Evolutionary conservation across 1,140 invertebrate genomes (phyloP).

Genomic region (Micrasema minimum): DNA sequence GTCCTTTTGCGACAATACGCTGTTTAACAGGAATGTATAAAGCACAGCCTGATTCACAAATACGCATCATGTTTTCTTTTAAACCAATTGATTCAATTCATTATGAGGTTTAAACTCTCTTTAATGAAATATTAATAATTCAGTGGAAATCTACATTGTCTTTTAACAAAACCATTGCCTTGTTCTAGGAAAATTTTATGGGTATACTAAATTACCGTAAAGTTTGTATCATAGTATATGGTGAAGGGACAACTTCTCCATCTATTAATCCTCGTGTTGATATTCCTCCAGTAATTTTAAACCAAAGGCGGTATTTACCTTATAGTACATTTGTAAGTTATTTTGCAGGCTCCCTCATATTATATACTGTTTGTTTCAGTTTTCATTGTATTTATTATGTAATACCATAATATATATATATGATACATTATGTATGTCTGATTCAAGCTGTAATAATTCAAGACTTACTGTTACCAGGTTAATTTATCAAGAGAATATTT

Average conservation of each 20-base stretch:
- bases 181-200: constrained; percentile 26
- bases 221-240: constrained; percentile 13
- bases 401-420: too few relatives aligned
- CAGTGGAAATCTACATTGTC: background rate
- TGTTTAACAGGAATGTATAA: constrained; percentile 61
- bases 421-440: too few relatives aligned
- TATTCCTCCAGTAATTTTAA: constrained; percentile 18
- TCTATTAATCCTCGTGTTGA: constrained; percentile 18
- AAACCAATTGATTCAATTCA: constrained; percentile 63
- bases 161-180: background rate
- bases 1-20: constrained; percentile 56
- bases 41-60: constrained; percentile 59
- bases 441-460: too few relatives aligned
- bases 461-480: constrained; percentile 27
- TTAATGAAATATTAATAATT: background rate
- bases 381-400: too few relatives aligned
- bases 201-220: constrained; percentile 25
- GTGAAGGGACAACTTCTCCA: constrained; percentile 14
- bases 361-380: too few relatives aligned
- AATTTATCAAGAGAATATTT: constrained; percentile 23
- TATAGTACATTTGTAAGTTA: background rate
- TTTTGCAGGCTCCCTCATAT: too few relatives aligned
- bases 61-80: constrained; percentile 62
- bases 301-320: constrained; percentile 21
- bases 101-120: constrained; percentile 57